These are phyloP conservation scores for Thamnophis sirtalis DNA, from an alignment of 2,113 vertebrate species.

Conservation along the genomic window DNA sequence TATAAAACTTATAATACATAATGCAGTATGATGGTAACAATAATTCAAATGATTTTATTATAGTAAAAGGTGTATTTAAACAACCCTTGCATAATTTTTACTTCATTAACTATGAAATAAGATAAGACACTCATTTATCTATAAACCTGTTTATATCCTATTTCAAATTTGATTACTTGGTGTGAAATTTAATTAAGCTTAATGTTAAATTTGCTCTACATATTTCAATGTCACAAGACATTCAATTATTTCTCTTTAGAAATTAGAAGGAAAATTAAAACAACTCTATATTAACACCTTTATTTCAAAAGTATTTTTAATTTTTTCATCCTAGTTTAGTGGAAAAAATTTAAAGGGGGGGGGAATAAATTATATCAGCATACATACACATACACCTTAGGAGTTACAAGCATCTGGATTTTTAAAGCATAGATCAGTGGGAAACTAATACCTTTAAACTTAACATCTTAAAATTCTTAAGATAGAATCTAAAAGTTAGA, in stretches of 20 bases:
- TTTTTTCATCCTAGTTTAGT: background rate
- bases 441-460: background rate
- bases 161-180: background rate
- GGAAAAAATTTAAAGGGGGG: background rate
- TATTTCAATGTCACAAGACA: background rate
- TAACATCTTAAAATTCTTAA: background rate
- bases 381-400: background rate
- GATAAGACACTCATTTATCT: background rate
- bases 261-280: background rate
- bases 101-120: constrained; percentile 1
- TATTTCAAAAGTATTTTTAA: background rate
- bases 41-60: constrained; percentile 1
- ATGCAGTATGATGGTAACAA: background rate
- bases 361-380: background rate
- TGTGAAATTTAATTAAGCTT: background rate
- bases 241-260: background rate
- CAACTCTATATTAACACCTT: background rate
- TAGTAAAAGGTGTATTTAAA: background rate
- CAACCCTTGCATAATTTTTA: background rate
- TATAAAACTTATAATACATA: constrained; percentile 9
- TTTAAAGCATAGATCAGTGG: background rate
- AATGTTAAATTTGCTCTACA: background rate
- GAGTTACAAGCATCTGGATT: background rate
- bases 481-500: constrained; percentile 7
- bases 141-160: background rate